A percentile compares a stretch with the other conserved stretches of the same genome.
Conservation (phyloP, 2,113 vertebrate species). For the Pleuronectes platessa region DNA sequence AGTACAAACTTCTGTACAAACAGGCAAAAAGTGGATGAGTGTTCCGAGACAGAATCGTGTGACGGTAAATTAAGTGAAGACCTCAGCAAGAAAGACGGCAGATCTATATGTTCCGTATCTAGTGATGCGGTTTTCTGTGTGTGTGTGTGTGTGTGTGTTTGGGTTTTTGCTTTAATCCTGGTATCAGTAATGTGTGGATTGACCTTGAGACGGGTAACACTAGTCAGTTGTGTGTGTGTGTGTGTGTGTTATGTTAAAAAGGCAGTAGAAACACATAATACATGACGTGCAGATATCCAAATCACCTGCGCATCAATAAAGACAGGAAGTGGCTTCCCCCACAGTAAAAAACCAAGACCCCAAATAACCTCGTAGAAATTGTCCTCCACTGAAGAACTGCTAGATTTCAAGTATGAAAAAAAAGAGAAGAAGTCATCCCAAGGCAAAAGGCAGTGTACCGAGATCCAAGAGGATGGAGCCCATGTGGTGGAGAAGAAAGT, state of each 20-base stretch:
- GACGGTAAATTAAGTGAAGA: slow-evolving; percentile 38
- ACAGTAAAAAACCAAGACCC: slow-evolving; percentile 46
- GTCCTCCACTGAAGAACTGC: slow-evolving; percentile 50
- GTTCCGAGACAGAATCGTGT: slow-evolving; percentile 37
- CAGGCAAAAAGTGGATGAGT: slow-evolving; percentile 72
- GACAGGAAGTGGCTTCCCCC: slow-evolving; percentile 33
- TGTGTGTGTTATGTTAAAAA: slow-evolving; percentile 50
- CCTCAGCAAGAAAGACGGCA: slow-evolving; percentile 35
- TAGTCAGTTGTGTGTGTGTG: neutral
- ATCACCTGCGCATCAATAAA: slow-evolving; percentile 35
- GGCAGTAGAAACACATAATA: slow-evolving; percentile 58
- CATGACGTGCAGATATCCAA: slow-evolving; percentile 38
- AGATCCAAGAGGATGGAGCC: slow-evolving; percentile 50
- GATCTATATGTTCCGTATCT: slow-evolving; percentile 1
- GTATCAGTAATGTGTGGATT: neutral
- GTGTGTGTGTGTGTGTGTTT: slow-evolving; percentile 26
- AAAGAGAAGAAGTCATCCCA: slow-evolving; percentile 43
- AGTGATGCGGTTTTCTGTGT: neutral
- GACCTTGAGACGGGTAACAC: slow-evolving; percentile 26
- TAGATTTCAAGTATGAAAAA: slow-evolving; percentile 71
- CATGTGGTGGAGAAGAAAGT: slow-evolving; percentile 15
- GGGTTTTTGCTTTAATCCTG: slow-evolving; percentile 31
- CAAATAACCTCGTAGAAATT: slow-evolving; percentile 44
- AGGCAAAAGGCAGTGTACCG: slow-evolving; percentile 70
- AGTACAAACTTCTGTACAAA: slow-evolving; percentile 81